Evolutionary conservation across 2,113 vertebrate species (phyloP).

Genomic region (Cynocephalus volans): DNA sequence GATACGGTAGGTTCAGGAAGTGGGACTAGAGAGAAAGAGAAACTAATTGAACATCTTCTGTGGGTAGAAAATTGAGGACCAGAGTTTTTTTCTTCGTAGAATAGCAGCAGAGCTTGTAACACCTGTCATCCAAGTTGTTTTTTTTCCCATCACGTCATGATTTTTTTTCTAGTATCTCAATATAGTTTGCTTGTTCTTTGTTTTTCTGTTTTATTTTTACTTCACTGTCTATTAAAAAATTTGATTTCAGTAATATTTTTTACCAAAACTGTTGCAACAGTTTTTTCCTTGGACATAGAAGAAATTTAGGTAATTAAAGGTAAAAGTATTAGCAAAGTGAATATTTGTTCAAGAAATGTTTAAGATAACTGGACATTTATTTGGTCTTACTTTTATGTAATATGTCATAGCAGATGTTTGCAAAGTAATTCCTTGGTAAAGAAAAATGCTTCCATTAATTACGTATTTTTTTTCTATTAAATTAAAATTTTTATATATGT

Average conservation of each 20-base stretch:
- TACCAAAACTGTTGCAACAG: background rate
- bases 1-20: background rate
- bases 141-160: background rate
- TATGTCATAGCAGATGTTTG: background rate
- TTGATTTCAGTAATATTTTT: slow-evolving; percentile 48
- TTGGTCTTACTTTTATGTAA: background rate
- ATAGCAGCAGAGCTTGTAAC: background rate
- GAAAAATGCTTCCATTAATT: background rate
- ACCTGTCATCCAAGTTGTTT: background rate
- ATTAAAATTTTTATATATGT: background rate
- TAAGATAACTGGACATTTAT: background rate
- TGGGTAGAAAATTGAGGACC: background rate
- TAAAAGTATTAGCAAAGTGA: slow-evolving; percentile 40
- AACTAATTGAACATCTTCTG: background rate
- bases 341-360: slow-evolving; percentile 45
- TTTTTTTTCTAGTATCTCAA: slow-evolving; percentile 10
- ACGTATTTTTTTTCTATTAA: background rate
- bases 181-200: background rate
- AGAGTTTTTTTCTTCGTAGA: background rate
- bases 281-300: background rate
- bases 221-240: background rate
- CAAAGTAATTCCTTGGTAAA: slow-evolving; percentile 19
- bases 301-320: background rate
- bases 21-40: background rate
- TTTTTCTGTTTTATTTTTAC: background rate